Conservation (phyloP, 2,113 vertebrate genomes). For the Pionites leucogaster region DNA sequence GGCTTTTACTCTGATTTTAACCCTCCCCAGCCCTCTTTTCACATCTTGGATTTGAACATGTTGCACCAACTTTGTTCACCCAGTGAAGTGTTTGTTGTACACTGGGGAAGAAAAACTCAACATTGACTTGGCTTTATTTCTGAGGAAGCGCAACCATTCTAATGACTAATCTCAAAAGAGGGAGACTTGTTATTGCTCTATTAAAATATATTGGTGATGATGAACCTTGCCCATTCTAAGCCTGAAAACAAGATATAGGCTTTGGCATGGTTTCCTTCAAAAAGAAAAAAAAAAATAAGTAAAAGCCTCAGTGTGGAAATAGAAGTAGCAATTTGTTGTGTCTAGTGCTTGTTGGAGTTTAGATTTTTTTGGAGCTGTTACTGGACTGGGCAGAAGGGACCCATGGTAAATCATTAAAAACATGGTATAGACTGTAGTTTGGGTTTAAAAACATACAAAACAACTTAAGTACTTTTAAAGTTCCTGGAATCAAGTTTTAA, state of each 20-base stretch:
- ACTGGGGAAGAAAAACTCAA: not conserved
- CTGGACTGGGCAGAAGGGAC: not conserved
- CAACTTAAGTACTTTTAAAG: not conserved
- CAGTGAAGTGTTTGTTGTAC: fast-evolving
- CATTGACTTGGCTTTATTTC: not conserved
- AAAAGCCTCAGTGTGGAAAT: not conserved
- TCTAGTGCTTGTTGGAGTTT: not conserved
- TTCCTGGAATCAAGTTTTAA: not conserved
- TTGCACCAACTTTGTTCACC: not conserved
- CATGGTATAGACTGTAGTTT: not conserved
- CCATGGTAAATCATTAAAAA: not conserved
- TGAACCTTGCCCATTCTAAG: not conserved
- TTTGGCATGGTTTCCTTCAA: not conserved
- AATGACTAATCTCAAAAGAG: not conserved
- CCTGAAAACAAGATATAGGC: not conserved
- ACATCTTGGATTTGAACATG: not conserved
- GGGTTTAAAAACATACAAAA: not conserved
- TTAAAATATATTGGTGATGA: conserved; percentile 1
- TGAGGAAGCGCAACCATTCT: not conserved
- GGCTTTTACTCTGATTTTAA: not conserved
- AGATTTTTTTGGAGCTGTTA: not conserved
- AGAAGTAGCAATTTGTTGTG: not conserved
- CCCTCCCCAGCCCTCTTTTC: fast-evolving
- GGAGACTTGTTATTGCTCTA: not conserved
- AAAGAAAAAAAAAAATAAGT: not conserved